These are phyloP conservation scores for Tenthredo notha DNA, from an alignment of 2,888 invertebrate species.

Conservation along the genomic window DNA sequence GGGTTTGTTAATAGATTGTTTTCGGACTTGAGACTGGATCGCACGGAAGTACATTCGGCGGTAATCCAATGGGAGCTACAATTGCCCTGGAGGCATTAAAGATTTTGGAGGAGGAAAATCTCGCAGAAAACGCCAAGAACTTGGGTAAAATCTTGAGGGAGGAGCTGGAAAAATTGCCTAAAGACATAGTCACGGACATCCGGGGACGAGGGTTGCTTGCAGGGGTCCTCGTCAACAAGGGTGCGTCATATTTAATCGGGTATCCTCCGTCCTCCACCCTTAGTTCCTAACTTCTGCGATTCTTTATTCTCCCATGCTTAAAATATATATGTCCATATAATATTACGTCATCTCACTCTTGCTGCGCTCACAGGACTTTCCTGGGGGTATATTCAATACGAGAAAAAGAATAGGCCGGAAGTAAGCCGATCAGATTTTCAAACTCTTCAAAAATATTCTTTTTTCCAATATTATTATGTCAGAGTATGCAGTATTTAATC, in stretches of 20 bases:
- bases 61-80: conserved; percentile 89
- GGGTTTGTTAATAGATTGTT: conserved; percentile 68
- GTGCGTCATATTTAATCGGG: conserved; percentile 77
- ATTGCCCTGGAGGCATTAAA: conserved; percentile 88
- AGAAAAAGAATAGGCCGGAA: neutral
- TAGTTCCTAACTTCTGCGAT: neutral
- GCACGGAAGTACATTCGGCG: conserved; percentile 93
- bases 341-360: neutral
- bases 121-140: conserved; percentile 86
- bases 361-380: neutral
- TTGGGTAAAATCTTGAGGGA: conserved; percentile 85
- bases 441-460: neutral
- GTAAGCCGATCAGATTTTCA: neutral
- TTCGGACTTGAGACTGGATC: conserved; percentile 76
- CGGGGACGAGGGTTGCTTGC: conserved; percentile 89
- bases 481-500: neutral
- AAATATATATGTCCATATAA: neutral
- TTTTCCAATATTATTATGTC: neutral
- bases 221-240: conserved; percentile 86
- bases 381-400: neutral
- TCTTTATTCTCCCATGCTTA: neutral
- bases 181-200: conserved; percentile 83
- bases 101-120: conserved; percentile 87
- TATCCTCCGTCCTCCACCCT: neutral
- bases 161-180: conserved; percentile 83